Percentiles rank a stretch among this genome's conserved stretches.
Conservation (phyloP, 2,888 invertebrate species). For the Trypoxylon attenuatum region DNA sequence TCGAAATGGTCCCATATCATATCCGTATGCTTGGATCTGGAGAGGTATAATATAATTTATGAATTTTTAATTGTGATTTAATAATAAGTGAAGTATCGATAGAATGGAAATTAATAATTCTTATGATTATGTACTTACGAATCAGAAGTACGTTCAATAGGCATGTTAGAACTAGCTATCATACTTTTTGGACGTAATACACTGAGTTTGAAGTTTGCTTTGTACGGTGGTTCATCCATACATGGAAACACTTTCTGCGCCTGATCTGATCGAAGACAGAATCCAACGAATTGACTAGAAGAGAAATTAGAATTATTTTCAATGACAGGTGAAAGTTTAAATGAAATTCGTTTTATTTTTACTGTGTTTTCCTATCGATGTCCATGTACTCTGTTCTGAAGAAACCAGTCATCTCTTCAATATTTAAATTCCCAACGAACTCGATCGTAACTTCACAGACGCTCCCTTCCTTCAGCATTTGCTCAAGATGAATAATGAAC, state of each 20-base stretch:
- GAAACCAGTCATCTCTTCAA: conserved; percentile 81
- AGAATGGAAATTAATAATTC: background rate
- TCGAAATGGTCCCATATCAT: conserved; percentile 82
- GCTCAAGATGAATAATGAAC: conserved; percentile 77
- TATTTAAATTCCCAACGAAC: conserved; percentile 81
- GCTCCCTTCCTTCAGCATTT: conserved; percentile 77
- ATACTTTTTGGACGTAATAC: conserved; percentile 79
- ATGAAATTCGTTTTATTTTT: conserved; percentile 26
- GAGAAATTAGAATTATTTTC: background rate
- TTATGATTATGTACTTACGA: conserved; percentile 77
- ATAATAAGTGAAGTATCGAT: background rate
- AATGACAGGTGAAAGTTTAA: background rate
- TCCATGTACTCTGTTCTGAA: conserved; percentile 81
- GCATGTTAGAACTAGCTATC: conserved; percentile 79
- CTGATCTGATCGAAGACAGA: conserved; percentile 83
- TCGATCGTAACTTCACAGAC: conserved; percentile 80
- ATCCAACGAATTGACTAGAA: conserved; percentile 79
- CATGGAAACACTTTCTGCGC: conserved; percentile 88
- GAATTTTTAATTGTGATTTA: background rate
- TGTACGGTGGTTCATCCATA: conserved; percentile 86
- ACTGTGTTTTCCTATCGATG: conserved; percentile 75
- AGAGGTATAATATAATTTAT: too few relatives aligned
- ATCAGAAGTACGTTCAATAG: conserved; percentile 77
- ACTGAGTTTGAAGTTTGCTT: conserved; percentile 82
- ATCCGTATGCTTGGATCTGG: conserved; percentile 75